Conservation (phyloP, 2,797 vertebrate species). For the Sternotherus odoratus region DNA sequence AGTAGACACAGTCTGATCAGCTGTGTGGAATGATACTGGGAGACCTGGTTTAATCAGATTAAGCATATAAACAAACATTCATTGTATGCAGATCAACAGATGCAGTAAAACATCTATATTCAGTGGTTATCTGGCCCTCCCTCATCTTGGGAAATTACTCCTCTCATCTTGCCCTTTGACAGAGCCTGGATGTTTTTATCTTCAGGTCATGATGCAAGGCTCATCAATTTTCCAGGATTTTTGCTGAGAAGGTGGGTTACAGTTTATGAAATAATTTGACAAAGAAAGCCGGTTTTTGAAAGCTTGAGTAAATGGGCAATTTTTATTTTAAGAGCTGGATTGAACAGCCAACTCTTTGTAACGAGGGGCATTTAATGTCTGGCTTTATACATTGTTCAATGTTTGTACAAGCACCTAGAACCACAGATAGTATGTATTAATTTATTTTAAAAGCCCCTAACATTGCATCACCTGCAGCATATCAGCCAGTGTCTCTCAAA, state of each 20-base stretch:
- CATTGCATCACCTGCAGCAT: background rate
- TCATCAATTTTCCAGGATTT: background rate
- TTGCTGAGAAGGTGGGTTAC: background rate
- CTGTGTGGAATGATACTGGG: fast-evolving
- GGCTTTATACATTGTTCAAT: background rate
- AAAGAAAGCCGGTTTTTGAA: background rate
- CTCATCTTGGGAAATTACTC: background rate
- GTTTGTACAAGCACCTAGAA: slow-evolving; percentile 4
- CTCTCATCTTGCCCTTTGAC: background rate
- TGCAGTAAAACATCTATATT: background rate
- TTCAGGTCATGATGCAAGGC: background rate
- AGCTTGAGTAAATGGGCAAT: background rate
- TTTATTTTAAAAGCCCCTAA: background rate
- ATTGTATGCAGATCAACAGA: background rate
- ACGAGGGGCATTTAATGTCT: background rate
- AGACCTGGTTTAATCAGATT: background rate
- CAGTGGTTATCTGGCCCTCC: background rate
- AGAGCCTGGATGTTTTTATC: background rate
- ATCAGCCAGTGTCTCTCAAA: background rate
- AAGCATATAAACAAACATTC: background rate
- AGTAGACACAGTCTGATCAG: background rate
- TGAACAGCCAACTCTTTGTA: background rate
- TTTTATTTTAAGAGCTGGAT: background rate
- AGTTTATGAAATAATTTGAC: background rate
- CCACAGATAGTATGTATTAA: background rate